These are phyloP conservation scores for Stictonetta naevosa DNA, from an alignment of 2,113 vertebrate genomes.

Conservation along the genomic window DNA sequence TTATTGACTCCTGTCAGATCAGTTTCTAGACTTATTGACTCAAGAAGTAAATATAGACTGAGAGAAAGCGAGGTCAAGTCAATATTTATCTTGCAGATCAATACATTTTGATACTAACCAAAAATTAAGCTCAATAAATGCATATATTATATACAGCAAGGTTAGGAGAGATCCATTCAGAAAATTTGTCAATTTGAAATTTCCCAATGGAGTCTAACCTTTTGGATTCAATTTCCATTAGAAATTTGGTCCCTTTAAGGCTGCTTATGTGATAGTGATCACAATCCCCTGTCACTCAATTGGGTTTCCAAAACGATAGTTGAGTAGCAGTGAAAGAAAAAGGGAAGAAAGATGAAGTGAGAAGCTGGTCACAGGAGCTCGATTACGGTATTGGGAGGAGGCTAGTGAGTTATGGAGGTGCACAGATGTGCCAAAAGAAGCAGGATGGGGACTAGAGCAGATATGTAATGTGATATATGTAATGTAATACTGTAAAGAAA, in stretches of 20 bases:
- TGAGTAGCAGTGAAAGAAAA: not conserved
- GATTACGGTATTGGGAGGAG: accelerated
- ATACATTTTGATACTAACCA: constrained; percentile 79
- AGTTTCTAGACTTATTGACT: constrained; percentile 80
- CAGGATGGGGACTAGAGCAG: not conserved
- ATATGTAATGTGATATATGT: not conserved
- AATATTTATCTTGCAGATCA: constrained; percentile 82
- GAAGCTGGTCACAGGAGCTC: not conserved
- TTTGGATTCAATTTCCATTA: not conserved
- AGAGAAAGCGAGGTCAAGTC: constrained; percentile 79
- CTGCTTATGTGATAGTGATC: not conserved
- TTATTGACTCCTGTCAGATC: constrained; percentile 82
- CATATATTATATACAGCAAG: constrained; percentile 47
- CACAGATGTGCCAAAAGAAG: not conserved
- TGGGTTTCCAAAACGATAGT: not conserved
- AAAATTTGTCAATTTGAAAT: constrained; percentile 64
- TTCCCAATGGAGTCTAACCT: constrained; percentile 31
- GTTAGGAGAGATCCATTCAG: constrained; percentile 54
- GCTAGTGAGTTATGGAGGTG: not conserved
- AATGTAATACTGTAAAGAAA: not conserved
- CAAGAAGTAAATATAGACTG: constrained; percentile 79
- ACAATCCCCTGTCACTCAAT: accelerated
- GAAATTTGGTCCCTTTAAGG: constrained; percentile 28
- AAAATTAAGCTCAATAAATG: constrained; percentile 75
- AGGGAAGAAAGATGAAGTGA: not conserved